phyloP scores from a whole-genome alignment of 2,797 vertebrate genomes.

The Chrosomus eos region DNA sequence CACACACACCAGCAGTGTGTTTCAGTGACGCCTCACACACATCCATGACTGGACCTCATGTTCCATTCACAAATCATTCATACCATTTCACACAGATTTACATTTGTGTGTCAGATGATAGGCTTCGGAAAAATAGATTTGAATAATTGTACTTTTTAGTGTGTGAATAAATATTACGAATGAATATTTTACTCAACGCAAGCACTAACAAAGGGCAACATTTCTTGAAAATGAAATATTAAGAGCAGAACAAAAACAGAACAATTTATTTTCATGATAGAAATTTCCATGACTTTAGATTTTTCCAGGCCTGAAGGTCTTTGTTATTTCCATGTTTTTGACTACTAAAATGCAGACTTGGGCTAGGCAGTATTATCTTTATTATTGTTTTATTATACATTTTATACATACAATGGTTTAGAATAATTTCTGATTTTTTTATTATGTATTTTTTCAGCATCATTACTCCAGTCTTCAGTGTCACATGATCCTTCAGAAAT shows the following conservation, averaged over 20 bases:
- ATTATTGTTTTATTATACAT: not conserved
- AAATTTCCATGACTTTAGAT: not conserved
- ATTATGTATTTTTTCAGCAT: no score
- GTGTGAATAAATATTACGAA: not conserved
- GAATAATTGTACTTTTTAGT: not conserved
- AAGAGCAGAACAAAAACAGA: not conserved
- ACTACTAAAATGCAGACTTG: not conserved
- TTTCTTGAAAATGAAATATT: not conserved
- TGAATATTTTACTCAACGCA: not conserved
- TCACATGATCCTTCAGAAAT: not conserved
- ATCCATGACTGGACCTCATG: conserved; percentile 16
- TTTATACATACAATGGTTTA: not conserved
- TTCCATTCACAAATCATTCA: conserved; percentile 11
- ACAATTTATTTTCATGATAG: not conserved
- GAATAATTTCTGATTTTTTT: not conserved
- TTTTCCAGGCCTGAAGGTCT: not conserved
- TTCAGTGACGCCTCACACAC: conserved; percentile 31
- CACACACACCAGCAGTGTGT: conserved; percentile 15
- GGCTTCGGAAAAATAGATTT: not conserved
- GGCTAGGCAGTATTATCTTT: not conserved
- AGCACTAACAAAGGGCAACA: not conserved
- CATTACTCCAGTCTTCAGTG: not conserved
- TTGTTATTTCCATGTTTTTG: not conserved
- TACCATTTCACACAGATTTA: not conserved
- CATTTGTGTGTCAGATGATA: not conserved